phyloP scores from a whole-genome alignment of 2,888 invertebrate genomes.

The Chrysolina haemoptera region DNA sequence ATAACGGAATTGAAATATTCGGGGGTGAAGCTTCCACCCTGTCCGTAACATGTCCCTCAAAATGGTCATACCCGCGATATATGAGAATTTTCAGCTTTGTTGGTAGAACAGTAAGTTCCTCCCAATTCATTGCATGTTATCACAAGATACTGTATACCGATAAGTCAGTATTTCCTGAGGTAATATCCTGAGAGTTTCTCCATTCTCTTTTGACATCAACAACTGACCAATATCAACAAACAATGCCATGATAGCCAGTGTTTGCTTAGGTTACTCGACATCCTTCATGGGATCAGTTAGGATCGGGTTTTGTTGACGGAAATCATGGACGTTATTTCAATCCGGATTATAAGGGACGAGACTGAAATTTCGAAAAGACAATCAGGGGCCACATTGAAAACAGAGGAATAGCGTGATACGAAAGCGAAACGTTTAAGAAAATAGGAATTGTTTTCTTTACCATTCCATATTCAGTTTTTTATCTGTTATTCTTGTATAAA shows the following conservation, averaged over 20 bases:
- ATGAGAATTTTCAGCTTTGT: no score
- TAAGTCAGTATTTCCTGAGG: no score
- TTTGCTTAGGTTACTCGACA: constrained; percentile 62
- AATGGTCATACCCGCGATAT: no score
- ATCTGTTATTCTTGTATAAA: no score
- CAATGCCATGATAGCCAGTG: constrained; percentile 56
- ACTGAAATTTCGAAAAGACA: constrained; percentile 45
- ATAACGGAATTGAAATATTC: no score
- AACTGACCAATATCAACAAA: constrained; percentile 20
- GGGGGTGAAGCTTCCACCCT: no score
- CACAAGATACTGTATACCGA: no score
- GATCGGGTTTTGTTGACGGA: constrained; percentile 59
- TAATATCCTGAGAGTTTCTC: background rate
- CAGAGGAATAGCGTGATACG: background rate
- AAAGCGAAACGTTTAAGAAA: background rate
- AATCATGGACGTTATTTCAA: constrained; percentile 60
- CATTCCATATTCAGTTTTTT: no score
- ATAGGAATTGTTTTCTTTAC: background rate
- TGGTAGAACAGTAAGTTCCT: no score
- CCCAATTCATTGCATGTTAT: no score
- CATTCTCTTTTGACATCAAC: background rate
- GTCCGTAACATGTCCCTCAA: no score
- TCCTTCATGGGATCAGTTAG: constrained; percentile 57
- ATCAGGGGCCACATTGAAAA: background rate
- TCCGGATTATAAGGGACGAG: constrained; percentile 59